These are phyloP conservation scores for Hylaeus anthracinus DNA, from an alignment of 1,140 invertebrate species.

Conservation along the genomic window DNA sequence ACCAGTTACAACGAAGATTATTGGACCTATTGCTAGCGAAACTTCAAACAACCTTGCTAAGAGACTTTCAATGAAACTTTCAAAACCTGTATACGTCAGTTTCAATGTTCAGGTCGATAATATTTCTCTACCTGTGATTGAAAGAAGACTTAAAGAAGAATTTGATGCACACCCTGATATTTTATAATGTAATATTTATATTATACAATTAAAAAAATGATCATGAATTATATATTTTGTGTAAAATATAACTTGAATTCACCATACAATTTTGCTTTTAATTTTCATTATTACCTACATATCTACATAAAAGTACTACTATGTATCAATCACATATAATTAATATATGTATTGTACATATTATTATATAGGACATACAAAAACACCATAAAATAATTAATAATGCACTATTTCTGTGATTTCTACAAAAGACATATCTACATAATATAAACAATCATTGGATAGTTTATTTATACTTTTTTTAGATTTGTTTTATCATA, in stretches of 20 bases:
- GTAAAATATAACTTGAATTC: background rate
- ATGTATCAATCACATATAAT: background rate
- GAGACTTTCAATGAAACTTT: constrained; percentile 73
- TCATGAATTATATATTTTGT: background rate
- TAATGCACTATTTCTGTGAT: no score
- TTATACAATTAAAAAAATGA: constrained; percentile 32
- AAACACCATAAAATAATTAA: no score
- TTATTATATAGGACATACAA: no score
- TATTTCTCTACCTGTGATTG: constrained; percentile 66
- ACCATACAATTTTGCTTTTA: no score
- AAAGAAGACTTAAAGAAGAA: constrained; percentile 74
- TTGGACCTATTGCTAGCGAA: constrained; percentile 70
- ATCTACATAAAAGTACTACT: no score
- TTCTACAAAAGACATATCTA: no score
- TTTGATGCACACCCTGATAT: constrained; percentile 55
- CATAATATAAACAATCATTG: no score
- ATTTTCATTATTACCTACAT: no score
- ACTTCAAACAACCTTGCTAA: constrained; percentile 73
- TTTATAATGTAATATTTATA: constrained; percentile 46
- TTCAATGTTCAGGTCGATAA: constrained; percentile 74
- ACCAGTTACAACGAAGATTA: constrained; percentile 75
- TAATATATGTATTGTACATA: no score
- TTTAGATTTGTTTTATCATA: no score
- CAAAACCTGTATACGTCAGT: constrained; percentile 77
- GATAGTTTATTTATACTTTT: no score